Conservation (phyloP, 2,113 vertebrate genomes). For the Phylloscopus trochilus region DNA sequence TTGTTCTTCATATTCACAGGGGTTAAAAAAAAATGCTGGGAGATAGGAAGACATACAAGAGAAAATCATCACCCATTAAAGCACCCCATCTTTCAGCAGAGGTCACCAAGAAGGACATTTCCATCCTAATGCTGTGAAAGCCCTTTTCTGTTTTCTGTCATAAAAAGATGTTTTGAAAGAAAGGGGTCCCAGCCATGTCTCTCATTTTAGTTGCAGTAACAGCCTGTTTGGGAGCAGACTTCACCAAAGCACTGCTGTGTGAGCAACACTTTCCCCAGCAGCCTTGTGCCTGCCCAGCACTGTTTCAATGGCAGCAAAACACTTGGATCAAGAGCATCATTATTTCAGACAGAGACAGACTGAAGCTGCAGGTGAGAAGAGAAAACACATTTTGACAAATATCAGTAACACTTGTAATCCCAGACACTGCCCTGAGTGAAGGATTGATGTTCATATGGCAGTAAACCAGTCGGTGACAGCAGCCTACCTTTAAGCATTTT, state of each 20-base stretch:
- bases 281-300: not conserved
- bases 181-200: rapidly evolving
- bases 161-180: rapidly evolving
- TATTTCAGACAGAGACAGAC: not conserved
- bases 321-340: not conserved
- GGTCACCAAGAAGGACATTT: not conserved
- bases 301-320: not conserved
- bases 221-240: not conserved
- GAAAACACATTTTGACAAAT: not conserved
- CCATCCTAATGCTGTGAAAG: not conserved
- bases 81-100: not conserved
- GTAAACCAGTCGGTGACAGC: not conserved
- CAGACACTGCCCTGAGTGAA: not conserved
- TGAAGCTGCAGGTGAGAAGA: not conserved
- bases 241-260: not conserved
- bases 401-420: not conserved
- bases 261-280: not conserved
- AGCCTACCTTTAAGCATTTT: not conserved
- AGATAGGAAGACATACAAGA: not conserved
- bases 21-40: not conserved
- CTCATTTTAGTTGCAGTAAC: not conserved
- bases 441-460: not conserved
- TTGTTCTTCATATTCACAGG: not conserved
- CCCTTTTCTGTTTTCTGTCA: not conserved
- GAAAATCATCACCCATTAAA: not conserved